Evolutionary conservation across 2,797 vertebrate species (phyloP), one percentile per base, ranked within the genome.

Genomic region (Sebastes taczanowskii): DNA sequence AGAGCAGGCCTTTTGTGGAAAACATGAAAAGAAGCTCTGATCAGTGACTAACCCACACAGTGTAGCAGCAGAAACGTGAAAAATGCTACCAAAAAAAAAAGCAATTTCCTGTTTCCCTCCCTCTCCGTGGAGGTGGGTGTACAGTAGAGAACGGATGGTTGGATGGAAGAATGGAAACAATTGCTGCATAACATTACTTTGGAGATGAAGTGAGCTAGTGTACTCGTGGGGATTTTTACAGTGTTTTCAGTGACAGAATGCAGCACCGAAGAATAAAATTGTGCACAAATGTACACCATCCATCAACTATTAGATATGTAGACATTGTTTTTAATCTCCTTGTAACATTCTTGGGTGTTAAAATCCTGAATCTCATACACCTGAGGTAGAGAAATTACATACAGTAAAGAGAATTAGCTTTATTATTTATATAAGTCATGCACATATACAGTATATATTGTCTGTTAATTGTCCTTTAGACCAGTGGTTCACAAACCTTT

Each of bases 21-120:
- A 77, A 78, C 42, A 66, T 62, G 70, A 77, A 76, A 77, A 70
- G 34, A 20, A 58, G 13, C 25, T 76, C 27, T 53, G 25, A 52
- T 73, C 27, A 70, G 23, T 67, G 67, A 76, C 42, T 32, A 67
- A 63, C 18, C 38, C n/a, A 25, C 64, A 64, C 52, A 27, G 11
- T 27, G 66, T 7, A 2, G 49, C 18, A 5, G 18, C 13, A 49
- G 42, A 18, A 18, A 49, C 42, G 42, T 67, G 64, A 34, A 69
- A 60, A 79, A 53, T 35, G 29, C 14, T 11, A 22, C 5, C 20
- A 34, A 25, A 71, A 55, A 71, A 20, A 79, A 61, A 74, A 66
- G 32, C 34, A 55, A 72, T 77, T 73, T 79, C 10, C 20, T 30
- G 11, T 60, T 68, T 20, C 56, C 13, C 22, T 74, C 27, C 22